Percentiles rank a stretch among this genome's conserved stretches.
Evolutionary conservation across 2,113 vertebrate species (phyloP).

Genomic region (Sminthopsis crassicaudata): DNA sequence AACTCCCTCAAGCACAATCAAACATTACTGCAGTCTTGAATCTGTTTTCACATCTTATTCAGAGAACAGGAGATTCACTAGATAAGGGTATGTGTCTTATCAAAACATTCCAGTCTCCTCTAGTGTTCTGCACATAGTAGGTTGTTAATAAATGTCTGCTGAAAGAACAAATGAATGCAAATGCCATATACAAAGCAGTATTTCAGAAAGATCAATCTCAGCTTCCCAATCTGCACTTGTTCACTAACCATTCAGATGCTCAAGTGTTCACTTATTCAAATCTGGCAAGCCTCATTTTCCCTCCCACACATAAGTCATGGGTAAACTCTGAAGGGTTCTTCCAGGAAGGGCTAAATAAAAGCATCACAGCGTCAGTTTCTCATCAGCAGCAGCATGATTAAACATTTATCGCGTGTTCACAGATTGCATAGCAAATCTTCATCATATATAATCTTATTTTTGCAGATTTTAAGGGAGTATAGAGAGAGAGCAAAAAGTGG

Average conservation of each 20-base stretch:
- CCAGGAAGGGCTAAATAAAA: constrained; percentile 28
- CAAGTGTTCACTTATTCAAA: constrained; percentile 3
- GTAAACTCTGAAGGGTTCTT: neutral
- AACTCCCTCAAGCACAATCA: neutral
- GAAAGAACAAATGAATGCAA: neutral
- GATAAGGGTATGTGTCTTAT: neutral
- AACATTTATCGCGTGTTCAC: neutral
- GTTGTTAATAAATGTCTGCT: neutral
- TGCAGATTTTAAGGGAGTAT: constrained; percentile 37
- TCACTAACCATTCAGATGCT: neutral
- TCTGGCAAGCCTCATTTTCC: neutral
- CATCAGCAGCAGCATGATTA: constrained; percentile 26
- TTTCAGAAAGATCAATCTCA: neutral
- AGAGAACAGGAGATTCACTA: neutral
- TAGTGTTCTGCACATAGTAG: neutral
- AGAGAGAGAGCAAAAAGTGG: constrained; percentile 31
- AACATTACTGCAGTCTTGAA: neutral
- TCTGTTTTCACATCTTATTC: neutral
- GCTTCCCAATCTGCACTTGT: neutral
- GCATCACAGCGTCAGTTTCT: constrained; percentile 23
- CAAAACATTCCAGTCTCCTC: neutral
- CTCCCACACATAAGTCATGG: constrained; percentile 37
- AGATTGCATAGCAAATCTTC: constrained; percentile 5
- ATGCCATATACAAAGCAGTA: neutral
- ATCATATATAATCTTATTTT: constrained; percentile 20